A percentile compares a stretch with the other conserved stretches of the same genome.
These are phyloP conservation scores for Scyliorhinus canicula DNA, from an alignment of 2,797 vertebrate genomes.

Conservation along the genomic window DNA sequence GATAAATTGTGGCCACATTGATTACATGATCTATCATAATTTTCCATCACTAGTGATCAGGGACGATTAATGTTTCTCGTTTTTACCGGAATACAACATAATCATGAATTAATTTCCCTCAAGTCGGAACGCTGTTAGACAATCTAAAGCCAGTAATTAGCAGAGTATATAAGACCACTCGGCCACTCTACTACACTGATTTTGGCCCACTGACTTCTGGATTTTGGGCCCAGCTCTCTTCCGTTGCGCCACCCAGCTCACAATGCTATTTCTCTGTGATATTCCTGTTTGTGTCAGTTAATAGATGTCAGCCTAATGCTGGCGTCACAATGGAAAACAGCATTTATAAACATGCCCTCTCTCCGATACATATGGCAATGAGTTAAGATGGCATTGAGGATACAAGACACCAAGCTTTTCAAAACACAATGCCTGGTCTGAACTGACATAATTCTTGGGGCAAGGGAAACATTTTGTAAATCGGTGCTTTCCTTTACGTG, in stretches of 20 bases:
- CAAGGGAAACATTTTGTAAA: not conserved
- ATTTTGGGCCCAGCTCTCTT: not conserved
- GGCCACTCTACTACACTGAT: not conserved
- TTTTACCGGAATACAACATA: not conserved
- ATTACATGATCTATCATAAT: not conserved
- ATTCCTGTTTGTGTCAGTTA: not conserved
- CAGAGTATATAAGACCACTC: not conserved
- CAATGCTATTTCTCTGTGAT: not conserved
- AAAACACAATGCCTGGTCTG: not conserved
- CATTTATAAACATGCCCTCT: not conserved
- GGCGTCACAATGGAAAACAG: not conserved
- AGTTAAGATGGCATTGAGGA: not conserved
- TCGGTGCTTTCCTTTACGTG: not conserved
- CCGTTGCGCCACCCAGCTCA: not conserved
- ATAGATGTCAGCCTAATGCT: not conserved
- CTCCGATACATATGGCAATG: not conserved
- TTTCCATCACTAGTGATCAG: not conserved
- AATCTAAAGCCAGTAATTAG: not conserved
- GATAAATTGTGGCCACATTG: not conserved
- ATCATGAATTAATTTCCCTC: not conserved
- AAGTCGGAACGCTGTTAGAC: not conserved
- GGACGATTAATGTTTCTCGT: not conserved
- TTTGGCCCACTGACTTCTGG: not conserved
- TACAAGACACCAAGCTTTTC: not conserved
- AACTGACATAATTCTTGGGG: not conserved